These are phyloP conservation scores for Fragum sueziense DNA, from an alignment of 2,888 invertebrate species.

Conservation along the genomic window DNA sequence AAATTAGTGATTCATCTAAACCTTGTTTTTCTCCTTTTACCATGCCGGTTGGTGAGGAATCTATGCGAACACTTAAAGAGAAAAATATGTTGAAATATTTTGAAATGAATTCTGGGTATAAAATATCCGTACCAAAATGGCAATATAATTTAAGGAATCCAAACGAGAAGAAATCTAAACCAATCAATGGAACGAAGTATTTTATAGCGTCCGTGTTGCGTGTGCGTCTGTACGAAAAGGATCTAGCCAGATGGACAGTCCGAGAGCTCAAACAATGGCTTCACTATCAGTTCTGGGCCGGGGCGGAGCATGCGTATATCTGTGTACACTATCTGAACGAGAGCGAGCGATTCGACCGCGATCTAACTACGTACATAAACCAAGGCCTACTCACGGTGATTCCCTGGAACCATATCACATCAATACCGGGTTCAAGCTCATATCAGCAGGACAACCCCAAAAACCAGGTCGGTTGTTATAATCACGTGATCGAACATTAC, in stretches of 20 bases:
- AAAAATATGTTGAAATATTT: not conserved
- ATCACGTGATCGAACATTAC: conserved; percentile 46
- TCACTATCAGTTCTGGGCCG: conserved; percentile 7
- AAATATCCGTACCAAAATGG: not conserved
- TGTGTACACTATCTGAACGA: conserved; percentile 1
- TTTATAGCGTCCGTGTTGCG: not conserved
- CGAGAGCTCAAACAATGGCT: conserved; percentile 9
- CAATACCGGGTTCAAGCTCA: not conserved
- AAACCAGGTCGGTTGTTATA: conserved; percentile 48
- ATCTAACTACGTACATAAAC: not conserved
- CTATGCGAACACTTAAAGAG: not conserved
- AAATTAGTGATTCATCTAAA: not conserved
- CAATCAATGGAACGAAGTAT: not conserved
- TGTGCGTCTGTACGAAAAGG: not conserved
- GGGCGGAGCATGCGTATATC: not conserved
- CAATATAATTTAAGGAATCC: not conserved
- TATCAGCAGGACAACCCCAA: not conserved
- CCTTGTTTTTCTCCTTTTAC: not conserved
- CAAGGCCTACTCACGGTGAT: not conserved
- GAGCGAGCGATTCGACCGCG: not conserved
- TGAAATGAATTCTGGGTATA: not conserved
- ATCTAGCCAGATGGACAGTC: not conserved
- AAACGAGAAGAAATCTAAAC: not conserved
- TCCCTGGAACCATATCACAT: not conserved
- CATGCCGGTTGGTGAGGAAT: not conserved